Percentiles rank a stretch among this genome's conserved stretches.
Conservation (phyloP, 92 coral and sea anemone species). For the Porites lobata region DNA sequence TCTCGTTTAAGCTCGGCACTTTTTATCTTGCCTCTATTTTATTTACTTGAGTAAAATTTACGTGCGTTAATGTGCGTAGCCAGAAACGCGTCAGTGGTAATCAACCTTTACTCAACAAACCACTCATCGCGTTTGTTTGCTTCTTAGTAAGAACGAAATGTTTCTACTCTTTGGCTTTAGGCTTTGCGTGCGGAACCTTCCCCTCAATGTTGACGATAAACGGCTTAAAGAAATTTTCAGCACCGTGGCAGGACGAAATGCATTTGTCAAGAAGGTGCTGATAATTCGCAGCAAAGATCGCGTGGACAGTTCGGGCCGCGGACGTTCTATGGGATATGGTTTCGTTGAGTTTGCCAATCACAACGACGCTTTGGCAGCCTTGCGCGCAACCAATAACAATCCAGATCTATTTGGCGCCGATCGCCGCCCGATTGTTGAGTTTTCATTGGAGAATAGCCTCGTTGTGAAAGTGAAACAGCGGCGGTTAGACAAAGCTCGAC, state of each 20-base stretch:
- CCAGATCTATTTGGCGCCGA: conserved; percentile 89
- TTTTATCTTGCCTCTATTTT: too few relatives aligned
- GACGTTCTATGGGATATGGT: conserved; percentile 93
- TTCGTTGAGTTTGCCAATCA: conserved; percentile 91
- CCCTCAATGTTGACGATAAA: conserved; percentile 79
- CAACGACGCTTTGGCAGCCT: conserved; percentile 84
- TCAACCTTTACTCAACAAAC: too few relatives aligned
- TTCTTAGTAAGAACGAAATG: too few relatives aligned
- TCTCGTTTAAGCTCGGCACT: too few relatives aligned
- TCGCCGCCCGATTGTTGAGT: conserved; percentile 97
- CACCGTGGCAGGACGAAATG: conserved; percentile 62
- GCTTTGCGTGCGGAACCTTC: conserved; percentile 93
- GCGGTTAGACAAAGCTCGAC: conserved; percentile 64
- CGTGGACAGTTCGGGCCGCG: conserved; percentile 82
- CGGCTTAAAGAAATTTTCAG: conserved; percentile 78
- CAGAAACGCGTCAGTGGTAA: too few relatives aligned
- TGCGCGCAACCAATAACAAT: conserved; percentile 93
- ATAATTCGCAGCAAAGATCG: conserved; percentile 94
- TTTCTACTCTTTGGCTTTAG: conserved; percentile 40
- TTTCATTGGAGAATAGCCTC: conserved; percentile 90
- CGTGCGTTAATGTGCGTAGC: too few relatives aligned
- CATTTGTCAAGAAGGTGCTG: conserved; percentile 65
- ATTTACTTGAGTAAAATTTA: too few relatives aligned
- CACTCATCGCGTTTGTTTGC: too few relatives aligned
- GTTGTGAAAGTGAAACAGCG: conserved; percentile 88